Base-by-base conservation (phyloP, 2,888 invertebrate species). In the Cylloceria caligata region DNA sequence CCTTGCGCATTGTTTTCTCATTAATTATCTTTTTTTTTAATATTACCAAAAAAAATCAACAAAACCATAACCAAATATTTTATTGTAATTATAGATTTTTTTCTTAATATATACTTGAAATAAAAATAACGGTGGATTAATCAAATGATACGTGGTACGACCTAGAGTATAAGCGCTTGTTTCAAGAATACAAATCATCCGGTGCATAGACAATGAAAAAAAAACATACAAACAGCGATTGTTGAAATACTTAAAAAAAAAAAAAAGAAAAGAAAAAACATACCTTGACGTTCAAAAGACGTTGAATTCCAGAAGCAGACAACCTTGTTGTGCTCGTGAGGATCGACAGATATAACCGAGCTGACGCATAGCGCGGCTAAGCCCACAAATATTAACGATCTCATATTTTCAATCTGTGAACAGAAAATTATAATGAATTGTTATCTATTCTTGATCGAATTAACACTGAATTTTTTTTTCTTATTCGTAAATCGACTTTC, bases 251-350 rank as follows among this genome's bases (percentile, higher is more conserved):
- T 27, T 47, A 27, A 64, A 30, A 19, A 39, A 4, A 24, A 19
- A 30, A 27, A 65, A 72, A 55, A 52, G 11, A 45, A 36, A 71
- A 69, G 9, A 49, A 27, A 45, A 24, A 80, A 94, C 94, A 94
- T 93, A 96, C 96, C 96, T 93, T 95, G 94, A 89, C 96, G 94
- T 88, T 94, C 94, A 91, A 94, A 95, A 85, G 96, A 95, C 90
- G 94, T 95, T 92, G 95, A 95, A 92, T 96, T 95, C 93, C 96
- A 96, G 91, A 95, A 96, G 91, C 96, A 96, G 88, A 96, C 93
- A 64, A 96, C 95, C 93, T 96, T 96, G 88, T 92, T 93, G 78
- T 94, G 94, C 30, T 93, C 91, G 34, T 91, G 88, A 5, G 93
- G 91, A 34, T 93, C 92, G 79, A 90, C 89, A 42, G 93, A 91